A percentile compares a stretch with the other conserved stretches of the same genome.
phyloP scores from a whole-genome alignment of 2,888 invertebrate species.

The Furcula furcula region DNA sequence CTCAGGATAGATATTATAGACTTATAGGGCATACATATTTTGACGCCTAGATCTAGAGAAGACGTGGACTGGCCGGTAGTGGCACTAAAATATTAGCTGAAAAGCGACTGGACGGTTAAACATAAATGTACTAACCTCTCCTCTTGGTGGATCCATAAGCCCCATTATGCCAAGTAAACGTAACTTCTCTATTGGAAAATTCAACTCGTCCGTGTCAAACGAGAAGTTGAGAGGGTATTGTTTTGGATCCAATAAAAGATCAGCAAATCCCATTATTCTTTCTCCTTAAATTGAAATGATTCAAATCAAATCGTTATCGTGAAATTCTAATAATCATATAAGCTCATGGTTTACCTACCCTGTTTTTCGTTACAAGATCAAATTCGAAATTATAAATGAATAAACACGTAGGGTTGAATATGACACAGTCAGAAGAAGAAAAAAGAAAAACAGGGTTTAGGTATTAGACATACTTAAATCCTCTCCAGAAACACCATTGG shows the following conservation, averaged over 20 bases:
- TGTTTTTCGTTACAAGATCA: too few species aligned
- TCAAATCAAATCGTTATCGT: not conserved
- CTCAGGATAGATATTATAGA: too few species aligned
- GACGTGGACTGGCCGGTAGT: too few species aligned
- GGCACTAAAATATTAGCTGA: too few species aligned
- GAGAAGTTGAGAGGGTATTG: constrained; percentile 92
- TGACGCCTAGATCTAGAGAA: too few species aligned
- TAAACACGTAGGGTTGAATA: too few species aligned
- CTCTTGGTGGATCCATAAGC: constrained; percentile 96
- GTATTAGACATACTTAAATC: too few species aligned
- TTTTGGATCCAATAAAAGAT: constrained; percentile 90
- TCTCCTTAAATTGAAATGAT: constrained; percentile 82
- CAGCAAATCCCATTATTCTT: constrained; percentile 95
- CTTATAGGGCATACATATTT: too few species aligned
- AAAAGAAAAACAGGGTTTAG: too few species aligned
- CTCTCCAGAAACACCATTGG: too few species aligned
- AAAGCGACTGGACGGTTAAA: not conserved
- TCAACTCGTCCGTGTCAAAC: constrained; percentile 93
- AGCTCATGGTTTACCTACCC: not conserved
- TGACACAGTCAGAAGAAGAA: too few species aligned
- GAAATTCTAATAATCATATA: too few species aligned
- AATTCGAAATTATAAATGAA: not conserved
- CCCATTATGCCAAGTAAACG: constrained; percentile 97
- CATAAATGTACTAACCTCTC: constrained; percentile 43
- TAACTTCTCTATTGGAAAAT: constrained; percentile 93